A percentile compares a stretch with the other conserved stretches of the same genome.
These are phyloP conservation scores for Brachionus sp. DNA, from an alignment of 1,140 invertebrate genomes.

Conservation along the genomic window DNA sequence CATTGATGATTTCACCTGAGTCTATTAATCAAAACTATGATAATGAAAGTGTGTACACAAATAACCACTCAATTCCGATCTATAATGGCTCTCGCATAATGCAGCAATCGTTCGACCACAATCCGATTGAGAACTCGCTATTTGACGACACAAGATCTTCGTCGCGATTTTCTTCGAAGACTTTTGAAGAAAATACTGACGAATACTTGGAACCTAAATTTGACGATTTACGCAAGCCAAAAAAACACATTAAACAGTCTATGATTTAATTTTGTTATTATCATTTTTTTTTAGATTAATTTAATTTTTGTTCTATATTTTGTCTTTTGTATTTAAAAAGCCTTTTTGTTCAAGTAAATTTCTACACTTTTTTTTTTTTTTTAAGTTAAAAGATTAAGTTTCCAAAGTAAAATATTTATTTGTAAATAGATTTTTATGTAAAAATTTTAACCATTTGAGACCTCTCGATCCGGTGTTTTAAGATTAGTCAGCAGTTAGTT, in stretches of 20 bases:
- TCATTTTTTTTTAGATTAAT: neutral
- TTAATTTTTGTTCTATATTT: conserved; percentile 3
- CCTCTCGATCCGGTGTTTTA: conserved; percentile 9
- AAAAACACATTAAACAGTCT: conserved; percentile 18
- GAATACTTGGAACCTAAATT: conserved; percentile 42
- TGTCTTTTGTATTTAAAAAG: neutral
- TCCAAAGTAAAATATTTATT: conserved; percentile 20
- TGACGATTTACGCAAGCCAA: conserved; percentile 33
- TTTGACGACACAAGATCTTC: neutral
- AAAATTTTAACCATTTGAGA: neutral
- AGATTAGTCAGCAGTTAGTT: neutral
- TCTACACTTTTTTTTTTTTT: neutral
- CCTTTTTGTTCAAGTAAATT: neutral
- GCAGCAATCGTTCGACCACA: neutral
- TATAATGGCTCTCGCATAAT: neutral
- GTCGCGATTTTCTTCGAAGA: neutral
- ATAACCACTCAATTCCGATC: conserved; percentile 15
- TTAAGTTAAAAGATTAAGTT: neutral
- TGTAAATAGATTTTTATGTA: conserved; percentile 4
- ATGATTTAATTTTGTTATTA: neutral
- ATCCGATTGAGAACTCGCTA: neutral
- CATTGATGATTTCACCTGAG: conserved; percentile 15
- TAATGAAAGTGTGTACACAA: conserved; percentile 24
- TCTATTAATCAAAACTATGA: conserved; percentile 12
- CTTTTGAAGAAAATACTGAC: conserved; percentile 44